Evolutionary conservation across 2,113 vertebrate species (phyloP), one percentile per base, ranked within the genome.

Genomic region (Spermophilus dauricus): DNA sequence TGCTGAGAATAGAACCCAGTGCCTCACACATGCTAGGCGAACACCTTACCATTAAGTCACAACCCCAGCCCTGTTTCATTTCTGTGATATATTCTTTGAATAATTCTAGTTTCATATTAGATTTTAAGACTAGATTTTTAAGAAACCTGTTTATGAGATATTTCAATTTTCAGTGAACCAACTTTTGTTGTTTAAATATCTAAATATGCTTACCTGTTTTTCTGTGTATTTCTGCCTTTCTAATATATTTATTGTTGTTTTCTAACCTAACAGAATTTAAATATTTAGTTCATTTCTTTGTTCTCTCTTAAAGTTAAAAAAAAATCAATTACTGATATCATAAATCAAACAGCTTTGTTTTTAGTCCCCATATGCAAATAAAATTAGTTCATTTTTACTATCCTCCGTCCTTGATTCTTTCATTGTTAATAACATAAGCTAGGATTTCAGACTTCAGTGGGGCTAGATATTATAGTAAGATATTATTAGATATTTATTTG

Each of bases 81-180:
- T 32, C 82, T 86, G 20, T 73, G 39, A 84, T 83, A 45, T 53
- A 89, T 72, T 94, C 13, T 53, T 96, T n/a, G 80, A 94, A 34
- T 93, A 82, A 82, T 96, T 91, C 26, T 58, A 86, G 18, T 63
- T 56, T 80, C 1, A 1, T 56, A 8, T 76, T 92, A 39, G 48
- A 34, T 93, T 90, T 96, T 96, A 75, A 85, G 34, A 73, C 81
- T 90, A 75, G 53, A 81, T 91, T 85, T 61, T 24, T 82, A 75
- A 70, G 30, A 95, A 85, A 72, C 65, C n/a, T 70, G 11, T 48
- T 89, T 70, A 4, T 39, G 67, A 34, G 16, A 2, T 81, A 84
- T 82, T 75, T 87, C 13, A 61, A 48, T 86, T 77, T 94, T 8
- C 72, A 96, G 32, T 91, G 73, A 77, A 69, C 24, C 37, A 86